Percentiles rank a stretch among this genome's conserved stretches.
Evolutionary conservation across 1,140 invertebrate species (phyloP).

Genomic region (Holcopasites calliopsidis): DNA sequence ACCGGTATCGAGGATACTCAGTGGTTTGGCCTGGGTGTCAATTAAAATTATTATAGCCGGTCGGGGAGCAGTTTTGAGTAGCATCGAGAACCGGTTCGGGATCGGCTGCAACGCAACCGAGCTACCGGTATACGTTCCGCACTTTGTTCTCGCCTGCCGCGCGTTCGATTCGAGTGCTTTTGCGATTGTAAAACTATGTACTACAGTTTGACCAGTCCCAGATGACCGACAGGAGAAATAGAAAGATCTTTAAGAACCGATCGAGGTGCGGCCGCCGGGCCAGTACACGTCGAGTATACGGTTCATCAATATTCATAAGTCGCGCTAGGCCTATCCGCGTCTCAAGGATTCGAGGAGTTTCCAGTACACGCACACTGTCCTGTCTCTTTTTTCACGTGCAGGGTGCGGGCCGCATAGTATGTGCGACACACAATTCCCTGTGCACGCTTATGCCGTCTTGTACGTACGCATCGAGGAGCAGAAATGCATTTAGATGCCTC

Average conservation of each 20-base stretch:
- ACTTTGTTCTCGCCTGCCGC: conserved; percentile 50
- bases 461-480: background rate
- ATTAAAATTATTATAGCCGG: conserved; percentile 73
- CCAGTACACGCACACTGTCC: conserved; percentile 48
- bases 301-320: conserved; percentile 80
- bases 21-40: conserved; percentile 63
- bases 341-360: conserved; percentile 73
- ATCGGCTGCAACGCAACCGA: conserved; percentile 43
- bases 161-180: background rate
- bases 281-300: conserved; percentile 65
- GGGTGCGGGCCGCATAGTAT: background rate
- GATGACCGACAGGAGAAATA: conserved; percentile 7
- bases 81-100: conserved; percentile 55
- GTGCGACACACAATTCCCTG: conserved; percentile 27
- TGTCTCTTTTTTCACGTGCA: conserved; percentile 24
- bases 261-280: conserved; percentile 50
- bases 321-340: conserved; percentile 68
- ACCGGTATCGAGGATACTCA: conserved; percentile 48
- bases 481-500: background rate
- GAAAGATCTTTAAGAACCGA: conserved; percentile 35
- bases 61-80: conserved; percentile 65
- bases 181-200: too few relatives aligned
- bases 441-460: background rate
- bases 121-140: conserved; percentile 42
- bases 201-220: background rate